phyloP scores from a whole-genome alignment of 2,797 vertebrate genomes.

The Lagocephalus sceleratus region DNA sequence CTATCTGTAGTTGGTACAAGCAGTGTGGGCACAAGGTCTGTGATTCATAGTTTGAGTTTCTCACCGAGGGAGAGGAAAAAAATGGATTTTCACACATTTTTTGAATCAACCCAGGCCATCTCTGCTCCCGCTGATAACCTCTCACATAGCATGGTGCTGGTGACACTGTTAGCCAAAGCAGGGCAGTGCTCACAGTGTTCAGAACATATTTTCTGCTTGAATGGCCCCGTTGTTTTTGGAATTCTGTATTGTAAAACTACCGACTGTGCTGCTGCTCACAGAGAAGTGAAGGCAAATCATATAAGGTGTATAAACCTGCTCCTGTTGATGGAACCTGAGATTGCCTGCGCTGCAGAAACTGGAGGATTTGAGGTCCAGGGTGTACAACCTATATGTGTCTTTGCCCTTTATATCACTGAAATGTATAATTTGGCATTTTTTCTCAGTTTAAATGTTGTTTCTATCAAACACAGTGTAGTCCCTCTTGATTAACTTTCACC shows the following conservation, averaged over 20 bases:
- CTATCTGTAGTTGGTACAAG: background rate
- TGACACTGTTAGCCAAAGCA: slow-evolving; percentile 22
- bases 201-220: slow-evolving; percentile 61
- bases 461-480: slow-evolving; percentile 33
- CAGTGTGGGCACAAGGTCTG: background rate
- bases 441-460: slow-evolving; percentile 53
- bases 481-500: slow-evolving; percentile 18
- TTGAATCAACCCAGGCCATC: slow-evolving; percentile 13
- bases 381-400: slow-evolving; percentile 31
- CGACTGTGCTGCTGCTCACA: slow-evolving; percentile 46
- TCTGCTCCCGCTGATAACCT: slow-evolving; percentile 60
- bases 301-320: slow-evolving; percentile 47
- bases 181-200: slow-evolving; percentile 32
- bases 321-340: slow-evolving; percentile 48
- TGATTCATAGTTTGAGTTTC: background rate
- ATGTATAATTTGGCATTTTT: slow-evolving; percentile 62
- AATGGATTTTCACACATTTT: no score
- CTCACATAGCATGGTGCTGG: slow-evolving; percentile 33
- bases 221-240: slow-evolving; percentile 59
- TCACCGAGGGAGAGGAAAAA: no score
- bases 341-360: slow-evolving; percentile 25
- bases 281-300: slow-evolving; percentile 25
- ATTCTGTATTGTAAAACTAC: slow-evolving; percentile 32
- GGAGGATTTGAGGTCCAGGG: slow-evolving; percentile 28
- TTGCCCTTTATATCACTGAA: slow-evolving; percentile 29